These are phyloP conservation scores for Panagrolaimus sp. DNA, from an alignment of 1,140 invertebrate species.

Conservation along the genomic window DNA sequence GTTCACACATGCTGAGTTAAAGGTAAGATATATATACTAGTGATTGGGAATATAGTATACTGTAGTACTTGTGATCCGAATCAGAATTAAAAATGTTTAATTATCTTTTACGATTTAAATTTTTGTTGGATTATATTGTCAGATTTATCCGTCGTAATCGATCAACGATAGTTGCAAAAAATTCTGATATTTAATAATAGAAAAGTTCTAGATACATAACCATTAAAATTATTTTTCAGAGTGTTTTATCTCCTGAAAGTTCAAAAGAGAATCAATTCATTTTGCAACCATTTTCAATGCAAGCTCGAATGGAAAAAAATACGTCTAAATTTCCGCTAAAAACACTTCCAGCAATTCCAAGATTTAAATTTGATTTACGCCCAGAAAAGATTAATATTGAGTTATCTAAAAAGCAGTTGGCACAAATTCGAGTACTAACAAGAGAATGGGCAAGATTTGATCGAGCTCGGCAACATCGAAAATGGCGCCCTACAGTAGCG, in stretches of 20 bases:
- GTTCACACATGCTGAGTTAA: conserved; percentile 45
- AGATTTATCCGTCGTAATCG: no score
- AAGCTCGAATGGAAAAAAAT: conserved; percentile 59
- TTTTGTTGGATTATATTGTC: no score
- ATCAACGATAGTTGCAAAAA: no score
- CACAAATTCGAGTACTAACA: conserved; percentile 59
- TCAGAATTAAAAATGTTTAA: no score
- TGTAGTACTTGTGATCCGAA: no score
- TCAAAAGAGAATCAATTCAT: conserved; percentile 33
- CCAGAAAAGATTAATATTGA: conserved; percentile 76
- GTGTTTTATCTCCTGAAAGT: conserved; percentile 28
- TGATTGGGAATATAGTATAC: no score
- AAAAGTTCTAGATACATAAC: no score
- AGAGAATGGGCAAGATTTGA: conserved; percentile 62
- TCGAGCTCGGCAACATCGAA: conserved; percentile 60
- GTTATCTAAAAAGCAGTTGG: conserved; percentile 68
- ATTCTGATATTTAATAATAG: no score
- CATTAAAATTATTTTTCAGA: no score
- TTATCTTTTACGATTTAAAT: no score
- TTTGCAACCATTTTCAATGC: conserved; percentile 60
- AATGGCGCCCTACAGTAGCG: conserved; percentile 59
- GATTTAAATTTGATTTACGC: conserved; percentile 74
- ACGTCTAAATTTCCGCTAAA: conserved; percentile 72
- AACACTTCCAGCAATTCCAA: conserved; percentile 68
- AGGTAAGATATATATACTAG: no score